Percentiles rank a stretch among this genome's conserved stretches.
Evolutionary conservation across 2,888 invertebrate species (phyloP).

Genomic region (Torymus texanus): DNA sequence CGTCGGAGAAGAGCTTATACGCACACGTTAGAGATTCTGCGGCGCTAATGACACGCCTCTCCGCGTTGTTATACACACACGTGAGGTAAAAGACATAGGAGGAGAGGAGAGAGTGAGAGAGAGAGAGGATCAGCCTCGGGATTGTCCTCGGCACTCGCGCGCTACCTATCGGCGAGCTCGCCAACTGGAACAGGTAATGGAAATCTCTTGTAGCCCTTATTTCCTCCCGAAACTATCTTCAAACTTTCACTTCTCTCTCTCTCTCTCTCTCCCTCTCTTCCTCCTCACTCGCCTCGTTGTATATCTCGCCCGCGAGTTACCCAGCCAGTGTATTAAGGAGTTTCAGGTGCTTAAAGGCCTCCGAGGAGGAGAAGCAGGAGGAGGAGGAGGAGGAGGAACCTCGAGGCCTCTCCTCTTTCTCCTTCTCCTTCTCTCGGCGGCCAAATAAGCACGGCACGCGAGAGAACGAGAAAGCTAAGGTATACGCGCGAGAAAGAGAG

Average conservation of each 20-base stretch:
- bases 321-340: conserved; percentile 55
- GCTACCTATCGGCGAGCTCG: conserved; percentile 10
- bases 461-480: conserved; percentile 19
- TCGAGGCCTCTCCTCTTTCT: conserved; percentile 1
- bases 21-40: neutral
- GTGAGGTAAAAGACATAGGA: neutral
- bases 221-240: conserved; percentile 56
- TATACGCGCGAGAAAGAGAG: conserved; percentile 13
- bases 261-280: neutral
- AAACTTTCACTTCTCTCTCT: conserved; percentile 50
- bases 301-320: conserved; percentile 36
- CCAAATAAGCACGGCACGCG: conserved; percentile 35
- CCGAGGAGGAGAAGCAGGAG: conserved; percentile 45
- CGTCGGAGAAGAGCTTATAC: neutral
- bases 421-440: conserved; percentile 17
- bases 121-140: conserved; percentile 17
- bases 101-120: neutral
- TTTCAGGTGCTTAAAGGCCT: conserved; percentile 56
- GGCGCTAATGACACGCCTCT: too few species aligned
- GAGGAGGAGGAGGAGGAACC: conserved; percentile 16
- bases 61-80: conserved; percentile 1
- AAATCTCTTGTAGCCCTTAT: conserved; percentile 64
- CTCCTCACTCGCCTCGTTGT: neutral
- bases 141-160: conserved; percentile 15
- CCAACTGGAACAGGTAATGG: conserved; percentile 61